Base-by-base conservation (phyloP, 2,797 vertebrate genomes). In the Cossypha niveicapilla region DNA sequence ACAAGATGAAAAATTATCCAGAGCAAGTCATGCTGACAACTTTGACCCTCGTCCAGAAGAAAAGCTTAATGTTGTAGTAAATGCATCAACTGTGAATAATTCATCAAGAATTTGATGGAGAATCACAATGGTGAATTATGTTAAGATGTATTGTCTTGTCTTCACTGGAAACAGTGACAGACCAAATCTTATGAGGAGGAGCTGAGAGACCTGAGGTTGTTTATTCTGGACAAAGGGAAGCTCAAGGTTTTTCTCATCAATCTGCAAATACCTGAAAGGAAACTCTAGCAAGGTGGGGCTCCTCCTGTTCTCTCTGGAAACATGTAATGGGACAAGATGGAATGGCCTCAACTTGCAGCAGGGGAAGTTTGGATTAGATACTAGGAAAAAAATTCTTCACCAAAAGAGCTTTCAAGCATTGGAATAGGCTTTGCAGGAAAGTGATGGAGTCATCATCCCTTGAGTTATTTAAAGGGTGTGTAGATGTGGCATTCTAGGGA, bases 401-500 rank as follows among this genome's bases (percentile, higher is more conserved):
- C 4, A n/a, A 10, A 84, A 42, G 11, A 10, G 6, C 6, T 61
- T 18, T 61, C 24, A 82, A 71, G 18, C 5, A 10, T 4, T 41
- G 23, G 23, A 74, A 65, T 3, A n/a, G 14, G 4, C 28, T 56
- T 8, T 0, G 0, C 28, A 54, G 13, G 14, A 19, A 47, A 71
- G 18, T 47, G 16, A 16, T 25, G 5, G 9, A 22, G 14, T 37
- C 30, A 57, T 6, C 47, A 41, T 9, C 24, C 7, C 23, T 45
- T 51, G 13, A 71, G 17, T 11, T 37, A 50, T 45, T 61, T 61
- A 42, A 74, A 61, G 23, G 9, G 11, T 2, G 2, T 8, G 7
- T 32, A 57, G 12, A 39, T 30, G 9, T 44, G 53, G 3, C 16
- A 53, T 10, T 39, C 30, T 28, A 51, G 13, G 21, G 25, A 45